Base-by-base conservation (phyloP, 1,140 invertebrate species). In the Drosophila suzukii region DNA sequence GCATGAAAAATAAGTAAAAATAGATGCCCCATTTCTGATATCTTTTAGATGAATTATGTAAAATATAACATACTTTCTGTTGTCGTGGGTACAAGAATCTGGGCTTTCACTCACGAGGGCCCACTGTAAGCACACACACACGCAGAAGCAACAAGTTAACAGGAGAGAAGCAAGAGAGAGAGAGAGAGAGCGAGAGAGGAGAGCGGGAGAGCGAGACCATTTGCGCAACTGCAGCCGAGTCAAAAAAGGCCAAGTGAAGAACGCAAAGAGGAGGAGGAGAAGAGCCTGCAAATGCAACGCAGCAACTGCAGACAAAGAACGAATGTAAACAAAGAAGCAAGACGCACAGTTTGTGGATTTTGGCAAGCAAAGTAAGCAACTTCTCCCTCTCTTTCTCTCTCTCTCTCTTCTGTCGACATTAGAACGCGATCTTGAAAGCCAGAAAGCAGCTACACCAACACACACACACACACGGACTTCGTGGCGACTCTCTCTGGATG, bases 231-330 rank as follows among this genome's bases (percentile, higher is more conserved):
- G 73, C 73, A 76, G 66, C 73, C 13, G 73, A 63, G 39, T 55
- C 46, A 63, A 56, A 51, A 74, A 34, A 34, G 54, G 54, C 60
- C 36, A 50, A 59, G 24, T 24, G 32, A 49, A 63, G 39, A 73
- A 43, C 43, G 27, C 12, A 62, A 34, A 15, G 36, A 7, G 13
- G 13, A 20, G 41, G 34, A 24, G 36, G 13, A 44, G 60, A 49
- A 17, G 7, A 7, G 20, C 51, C 49, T 70, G 36, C 43, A 41
- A 70, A 70, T 36, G 68, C 65, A 57, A 24, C 20, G 47, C 54
- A 61, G 59, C 63, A 81, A 65, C 55, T 43, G 32, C 60, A 85
- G 78, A 86, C 82, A 86, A 86, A 86, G 82, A 86, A 86, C 62
- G 47, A 41, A 54, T 44, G 57, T 17, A 68, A 66, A 78, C 58